Base-by-base conservation (phyloP, 2,797 vertebrate genomes). In the Poeciliopsis gracilis region DNA sequence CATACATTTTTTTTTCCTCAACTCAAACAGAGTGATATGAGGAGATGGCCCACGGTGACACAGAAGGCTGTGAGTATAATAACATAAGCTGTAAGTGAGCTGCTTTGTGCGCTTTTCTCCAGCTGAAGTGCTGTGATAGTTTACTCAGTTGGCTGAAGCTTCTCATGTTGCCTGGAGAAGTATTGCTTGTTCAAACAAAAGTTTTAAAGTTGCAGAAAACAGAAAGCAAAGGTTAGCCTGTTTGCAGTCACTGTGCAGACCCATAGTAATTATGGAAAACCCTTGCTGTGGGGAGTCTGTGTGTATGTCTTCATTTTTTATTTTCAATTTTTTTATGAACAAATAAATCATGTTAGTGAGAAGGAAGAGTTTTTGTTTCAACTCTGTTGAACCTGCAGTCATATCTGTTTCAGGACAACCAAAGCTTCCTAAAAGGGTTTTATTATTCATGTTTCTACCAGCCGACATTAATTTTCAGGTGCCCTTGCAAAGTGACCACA, bases 341-440 rank as follows among this genome's bases (percentile, higher is more conserved):
- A 23, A 72, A 75, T 10, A 61, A 77, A 88, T 80, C 5, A 47
- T 45, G 78, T 51, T 23, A 67, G n/a, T 33, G 13, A 16, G 67
- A 51, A 53, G 36, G 70, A 33, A 36, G 66, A 45, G 55, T 85
- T 75, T 70, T 77, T 38, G 80, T 53, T 75, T 66, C 73, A 47
- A 74, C 84, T 7, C 75, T 79, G 67, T 79, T 74, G 72, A 81
- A 84, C 20, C 76, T 84, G 67, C 28, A 82, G 76, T 88, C 69
- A 79, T 57, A 82, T 61, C 18, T 76, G 49, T 77, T 70, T 82
- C 73, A 38, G 46, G 73, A 66, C 71, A 74, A 55, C n/a, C 55
- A 71, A 63, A 78, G 81, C 57, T 77, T 45, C 78, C 78, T 80
- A 77, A 73, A 28, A 72, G 10, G 70, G 73, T 76, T 81, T 63